A percentile compares a stretch with the other conserved stretches of the same genome.
Evolutionary conservation across 2,797 vertebrate genomes (phyloP).

Genomic region (Lophotriccus pileatus): DNA sequence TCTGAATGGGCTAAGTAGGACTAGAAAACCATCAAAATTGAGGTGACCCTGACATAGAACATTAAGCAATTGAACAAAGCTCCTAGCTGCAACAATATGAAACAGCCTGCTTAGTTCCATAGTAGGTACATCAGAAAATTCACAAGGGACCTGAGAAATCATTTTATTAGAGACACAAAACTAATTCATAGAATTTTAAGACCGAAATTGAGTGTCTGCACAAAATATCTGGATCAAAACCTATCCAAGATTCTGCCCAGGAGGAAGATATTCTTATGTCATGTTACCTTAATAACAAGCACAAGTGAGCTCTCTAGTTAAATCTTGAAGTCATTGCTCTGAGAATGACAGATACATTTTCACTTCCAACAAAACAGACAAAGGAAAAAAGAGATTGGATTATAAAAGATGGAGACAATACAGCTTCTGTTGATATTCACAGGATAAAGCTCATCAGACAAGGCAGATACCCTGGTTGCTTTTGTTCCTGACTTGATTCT

Average conservation of each 20-base stretch:
- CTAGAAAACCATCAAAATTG: background rate
- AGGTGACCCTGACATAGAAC: slow-evolving; percentile 10
- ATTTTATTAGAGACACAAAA: slow-evolving; percentile 16
- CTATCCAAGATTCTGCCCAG: background rate
- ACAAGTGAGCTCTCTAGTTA: slow-evolving; percentile 17
- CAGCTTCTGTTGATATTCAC: background rate
- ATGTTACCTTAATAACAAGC: background rate
- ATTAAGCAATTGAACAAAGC: background rate
- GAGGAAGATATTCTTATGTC: background rate
- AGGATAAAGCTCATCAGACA: background rate
- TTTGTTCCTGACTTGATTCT: background rate
- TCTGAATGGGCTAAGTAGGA: background rate
- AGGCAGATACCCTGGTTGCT: background rate
- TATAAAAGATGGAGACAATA: background rate
- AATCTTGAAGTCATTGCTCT: background rate
- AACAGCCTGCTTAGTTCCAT: background rate
- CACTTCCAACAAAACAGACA: background rate
- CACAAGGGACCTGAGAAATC: background rate
- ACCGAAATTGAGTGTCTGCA: background rate
- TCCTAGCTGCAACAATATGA: background rate
- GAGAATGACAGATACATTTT: slow-evolving; percentile 7
- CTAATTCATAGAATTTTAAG: background rate
- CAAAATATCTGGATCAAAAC: background rate
- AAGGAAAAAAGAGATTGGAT: background rate
- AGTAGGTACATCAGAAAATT: background rate